A percentile compares a stretch with the other conserved stretches of the same genome.
Evolutionary conservation across 1,140 invertebrate species (phyloP).

Genomic region (Hyposmocoma kahamanoa): DNA sequence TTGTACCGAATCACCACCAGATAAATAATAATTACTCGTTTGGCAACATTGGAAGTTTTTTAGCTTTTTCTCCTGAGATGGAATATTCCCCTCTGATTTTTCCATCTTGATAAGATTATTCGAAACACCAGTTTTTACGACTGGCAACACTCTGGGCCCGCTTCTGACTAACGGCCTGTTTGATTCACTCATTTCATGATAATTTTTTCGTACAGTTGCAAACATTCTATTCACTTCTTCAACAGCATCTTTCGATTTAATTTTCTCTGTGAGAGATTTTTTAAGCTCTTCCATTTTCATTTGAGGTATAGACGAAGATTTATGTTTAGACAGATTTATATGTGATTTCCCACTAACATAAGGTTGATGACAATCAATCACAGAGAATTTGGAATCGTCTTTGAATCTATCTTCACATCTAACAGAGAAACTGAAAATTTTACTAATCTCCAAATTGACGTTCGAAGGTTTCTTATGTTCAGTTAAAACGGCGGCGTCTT

Average conservation of each 20-base stretch:
- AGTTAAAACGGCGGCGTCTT: conserved; percentile 37
- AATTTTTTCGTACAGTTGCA: conserved; percentile 37
- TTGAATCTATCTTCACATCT: conserved; percentile 16
- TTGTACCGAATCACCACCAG: conserved; percentile 54
- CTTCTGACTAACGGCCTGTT: conserved; percentile 45
- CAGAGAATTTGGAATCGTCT: conserved; percentile 20
- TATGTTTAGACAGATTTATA: conserved; percentile 38
- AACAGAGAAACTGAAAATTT: conserved; percentile 40
- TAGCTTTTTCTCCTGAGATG: background rate
- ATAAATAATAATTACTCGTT: conserved; percentile 33
- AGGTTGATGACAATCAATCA: conserved; percentile 34
- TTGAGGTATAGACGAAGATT: conserved; percentile 60
- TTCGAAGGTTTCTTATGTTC: conserved; percentile 11
- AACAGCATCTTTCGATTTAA: conserved; percentile 50
- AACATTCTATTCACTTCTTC: conserved; percentile 63
- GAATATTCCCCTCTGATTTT: conserved; percentile 4
- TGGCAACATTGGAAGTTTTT: conserved; percentile 32
- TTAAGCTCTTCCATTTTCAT: conserved; percentile 61
- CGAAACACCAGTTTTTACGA: conserved; percentile 38
- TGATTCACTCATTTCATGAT: conserved; percentile 12
- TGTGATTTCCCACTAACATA: conserved; percentile 9
- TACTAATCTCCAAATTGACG: conserved; percentile 27
- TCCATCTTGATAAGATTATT: conserved; percentile 8
- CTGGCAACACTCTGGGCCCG: conserved; percentile 52
- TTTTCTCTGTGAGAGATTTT: conserved; percentile 46